These are phyloP conservation scores for Tiliacea aurago DNA, from an alignment of 2,888 invertebrate genomes.

Conservation along the genomic window DNA sequence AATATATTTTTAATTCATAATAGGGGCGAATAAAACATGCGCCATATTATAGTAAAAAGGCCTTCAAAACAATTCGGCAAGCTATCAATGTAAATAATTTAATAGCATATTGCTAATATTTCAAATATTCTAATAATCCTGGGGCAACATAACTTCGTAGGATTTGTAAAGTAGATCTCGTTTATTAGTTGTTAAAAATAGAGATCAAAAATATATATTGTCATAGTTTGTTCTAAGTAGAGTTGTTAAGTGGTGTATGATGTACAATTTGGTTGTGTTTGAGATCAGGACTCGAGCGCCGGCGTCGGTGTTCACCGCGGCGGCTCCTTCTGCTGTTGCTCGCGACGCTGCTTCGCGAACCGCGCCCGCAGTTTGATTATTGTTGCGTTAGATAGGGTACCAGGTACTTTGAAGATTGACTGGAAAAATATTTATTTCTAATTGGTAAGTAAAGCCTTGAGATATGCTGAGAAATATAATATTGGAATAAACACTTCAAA, in stretches of 20 bases:
- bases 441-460: background rate
- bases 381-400: conserved; percentile 93
- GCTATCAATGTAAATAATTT: conserved; percentile 37
- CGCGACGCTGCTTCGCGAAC: conserved; percentile 89
- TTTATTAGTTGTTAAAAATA: conserved; percentile 30
- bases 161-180: conserved; percentile 20
- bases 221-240: conserved; percentile 38
- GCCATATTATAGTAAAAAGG: conserved; percentile 24
- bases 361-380: conserved; percentile 92
- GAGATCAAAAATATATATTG: conserved; percentile 52
- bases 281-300: conserved; percentile 79
- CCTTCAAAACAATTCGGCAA: conserved; percentile 36
- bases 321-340: conserved; percentile 86
- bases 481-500: conserved; percentile 92
- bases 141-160: conserved; percentile 25
- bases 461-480: background rate
- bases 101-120: conserved; percentile 44
- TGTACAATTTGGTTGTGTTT: conserved; percentile 73
- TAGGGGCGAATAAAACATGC: conserved; percentile 28
- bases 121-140: conserved; percentile 27
- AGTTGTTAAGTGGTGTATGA: conserved; percentile 52
- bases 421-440: conserved; percentile 80
- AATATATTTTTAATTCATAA: conserved; percentile 45
- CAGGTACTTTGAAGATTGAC: conserved; percentile 96
- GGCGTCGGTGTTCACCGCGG: conserved; percentile 78